Conservation (phyloP, 2,113 vertebrate species). For the Condylura cristata region DNA sequence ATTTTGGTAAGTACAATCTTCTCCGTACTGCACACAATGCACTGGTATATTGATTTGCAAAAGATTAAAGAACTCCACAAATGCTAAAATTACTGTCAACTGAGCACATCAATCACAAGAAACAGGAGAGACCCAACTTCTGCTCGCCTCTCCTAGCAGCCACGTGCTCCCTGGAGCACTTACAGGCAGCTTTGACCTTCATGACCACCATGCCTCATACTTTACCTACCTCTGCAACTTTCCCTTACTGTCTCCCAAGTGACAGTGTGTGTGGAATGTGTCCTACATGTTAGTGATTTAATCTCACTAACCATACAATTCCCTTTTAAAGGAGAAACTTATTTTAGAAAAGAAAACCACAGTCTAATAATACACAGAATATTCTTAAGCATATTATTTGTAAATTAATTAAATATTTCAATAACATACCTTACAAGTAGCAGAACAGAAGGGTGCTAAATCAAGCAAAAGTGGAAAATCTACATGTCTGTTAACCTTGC, state of each 20-base stretch:
- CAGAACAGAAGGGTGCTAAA: conserved; percentile 96
- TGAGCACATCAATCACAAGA: not conserved
- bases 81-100: not conserved
- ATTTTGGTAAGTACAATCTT: not conserved
- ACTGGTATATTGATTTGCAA: not conserved
- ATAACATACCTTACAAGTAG: conserved; percentile 92
- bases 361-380: conserved; percentile 22
- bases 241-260: not conserved
- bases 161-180: not conserved
- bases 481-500: conserved; percentile 98
- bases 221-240: not conserved
- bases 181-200: not conserved
- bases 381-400: conserved; percentile 5
- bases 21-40: not conserved
- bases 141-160: not conserved
- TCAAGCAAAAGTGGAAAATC: conserved; percentile 96
- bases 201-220: not conserved
- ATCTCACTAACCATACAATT: conserved; percentile 43
- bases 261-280: not conserved
- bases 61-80: not conserved
- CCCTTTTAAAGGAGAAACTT: conserved; percentile 25
- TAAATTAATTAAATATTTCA: conserved; percentile 28
- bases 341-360: conserved; percentile 35
- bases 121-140: not conserved
- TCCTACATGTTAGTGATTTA: not conserved